Percentiles rank a stretch among this genome's conserved stretches.
phyloP scores from a whole-genome alignment of 2,797 vertebrate genomes.

The Erpetoichthys calabaricus region DNA sequence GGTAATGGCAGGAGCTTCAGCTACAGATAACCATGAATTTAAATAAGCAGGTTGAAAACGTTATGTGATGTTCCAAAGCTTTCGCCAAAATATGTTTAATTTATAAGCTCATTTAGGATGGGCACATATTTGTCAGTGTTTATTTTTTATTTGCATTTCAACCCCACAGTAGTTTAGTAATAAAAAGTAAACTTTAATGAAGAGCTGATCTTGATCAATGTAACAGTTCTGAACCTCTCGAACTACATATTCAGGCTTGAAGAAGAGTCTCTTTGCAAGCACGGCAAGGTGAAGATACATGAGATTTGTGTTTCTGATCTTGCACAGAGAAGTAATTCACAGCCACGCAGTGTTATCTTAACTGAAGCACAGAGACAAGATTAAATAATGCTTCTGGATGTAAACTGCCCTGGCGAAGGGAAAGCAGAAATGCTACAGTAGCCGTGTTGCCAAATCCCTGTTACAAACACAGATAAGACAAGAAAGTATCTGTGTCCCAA shows the following conservation, averaged over 20 bases:
- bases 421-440: constrained; percentile 24
- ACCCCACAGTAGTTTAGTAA: background rate
- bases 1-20: no score
- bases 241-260: constrained; percentile 4
- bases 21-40: no score
- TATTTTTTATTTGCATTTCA: no score
- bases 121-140: no score
- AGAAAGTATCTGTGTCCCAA: constrained; percentile 38
- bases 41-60: no score
- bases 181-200: background rate
- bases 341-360: constrained; percentile 15
- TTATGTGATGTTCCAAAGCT: no score
- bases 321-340: constrained; percentile 11
- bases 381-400: constrained; percentile 14
- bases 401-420: constrained; percentile 24
- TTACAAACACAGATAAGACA: constrained; percentile 43
- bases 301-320: constrained; percentile 9
- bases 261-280: background rate
- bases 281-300: constrained; percentile 1
- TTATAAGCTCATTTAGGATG: no score
- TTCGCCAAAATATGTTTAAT: no score
- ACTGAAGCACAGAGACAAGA: constrained; percentile 10
- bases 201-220: background rate
- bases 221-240: background rate
- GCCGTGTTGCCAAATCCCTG: constrained; percentile 47